Evolutionary conservation across 2,113 vertebrate genomes (phyloP), one percentile per base, ranked within the genome.

Genomic region (Lophius piscatorius): DNA sequence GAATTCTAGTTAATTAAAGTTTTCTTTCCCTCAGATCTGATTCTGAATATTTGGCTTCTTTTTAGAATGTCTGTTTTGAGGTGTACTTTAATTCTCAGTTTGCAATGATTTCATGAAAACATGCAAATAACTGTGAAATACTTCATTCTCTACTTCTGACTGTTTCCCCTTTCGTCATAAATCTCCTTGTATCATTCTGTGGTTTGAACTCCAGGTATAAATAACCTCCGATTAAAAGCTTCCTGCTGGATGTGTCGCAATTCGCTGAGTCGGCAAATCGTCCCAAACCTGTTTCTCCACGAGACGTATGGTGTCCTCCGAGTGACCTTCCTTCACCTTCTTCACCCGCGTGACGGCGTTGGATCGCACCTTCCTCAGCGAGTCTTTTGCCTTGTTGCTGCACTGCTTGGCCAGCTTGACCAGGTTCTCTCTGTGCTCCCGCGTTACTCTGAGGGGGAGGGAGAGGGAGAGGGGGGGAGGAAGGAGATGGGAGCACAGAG

Each of bases 381-480:
- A 91, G 11, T 98, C 97, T 82, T 98, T 99, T 48, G 95, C 92
- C 63, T 96, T 98, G 90, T 98, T 95, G 82, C 94, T 90, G 5
- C 92, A 83, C 86, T 98, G 94, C 67, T 97, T 99, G 61, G 96
- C 96, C 33, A 96, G 68, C 78, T 94, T 96, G 61, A 78, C 76
- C 28, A 99, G 89, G 87, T 87, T 95, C 79, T 99, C 96, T 46
- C 97, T 78, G 89, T 98, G 94, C 41, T 99, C 96, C 0, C 95
- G 91, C 0, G 95, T 98, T 24, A 99, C 93, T 82, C 97, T 99
- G 82, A 8, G 26, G 57, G 28, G 18, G 22, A 49, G 29, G 4
- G n/a, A 21, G 13, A 20, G 36, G 22, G 12, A 29, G 16, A 18
- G 12, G 33, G 41, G 9, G 18, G 11, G 16, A 26, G 14, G 14